Evolutionary conservation across 2,888 invertebrate genomes (phyloP).

Genomic region (Nephrotoma flavescens): DNA sequence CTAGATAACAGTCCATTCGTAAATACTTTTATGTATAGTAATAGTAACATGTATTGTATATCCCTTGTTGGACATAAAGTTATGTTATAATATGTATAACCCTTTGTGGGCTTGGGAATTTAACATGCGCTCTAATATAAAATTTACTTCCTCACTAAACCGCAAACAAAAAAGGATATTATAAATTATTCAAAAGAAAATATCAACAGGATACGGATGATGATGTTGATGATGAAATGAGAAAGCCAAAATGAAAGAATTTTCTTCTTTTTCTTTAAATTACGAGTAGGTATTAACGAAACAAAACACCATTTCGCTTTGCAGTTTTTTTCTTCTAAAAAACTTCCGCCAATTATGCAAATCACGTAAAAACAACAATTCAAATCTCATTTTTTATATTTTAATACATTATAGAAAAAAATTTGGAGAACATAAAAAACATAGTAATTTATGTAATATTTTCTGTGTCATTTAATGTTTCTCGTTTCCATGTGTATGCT

Average conservation of each 20-base stretch:
- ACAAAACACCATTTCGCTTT: neutral
- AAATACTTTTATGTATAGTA: neutral
- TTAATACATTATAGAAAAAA: neutral
- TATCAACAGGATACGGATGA: neutral
- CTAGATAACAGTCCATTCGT: neutral
- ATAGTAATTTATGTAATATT: neutral
- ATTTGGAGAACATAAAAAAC: neutral
- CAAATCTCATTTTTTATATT: neutral
- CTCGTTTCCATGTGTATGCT: neutral
- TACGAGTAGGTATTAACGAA: neutral
- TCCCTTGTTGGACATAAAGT: neutral
- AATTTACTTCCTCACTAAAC: neutral
- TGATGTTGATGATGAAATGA: neutral
- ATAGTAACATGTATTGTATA: neutral
- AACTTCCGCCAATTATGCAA: neutral
- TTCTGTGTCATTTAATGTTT: neutral
- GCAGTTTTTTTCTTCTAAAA: neutral
- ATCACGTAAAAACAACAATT: neutral
- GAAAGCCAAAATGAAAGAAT: neutral
- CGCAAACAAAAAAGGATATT: neutral
- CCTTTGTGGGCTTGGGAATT: neutral
- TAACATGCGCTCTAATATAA: neutral
- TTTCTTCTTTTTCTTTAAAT: neutral
- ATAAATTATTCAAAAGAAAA: neutral
- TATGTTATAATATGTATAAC: neutral